A percentile compares a stretch with the other conserved stretches of the same genome.
Conservation (phyloP, 2,888 invertebrate species). For the Diarsia brunnea region DNA sequence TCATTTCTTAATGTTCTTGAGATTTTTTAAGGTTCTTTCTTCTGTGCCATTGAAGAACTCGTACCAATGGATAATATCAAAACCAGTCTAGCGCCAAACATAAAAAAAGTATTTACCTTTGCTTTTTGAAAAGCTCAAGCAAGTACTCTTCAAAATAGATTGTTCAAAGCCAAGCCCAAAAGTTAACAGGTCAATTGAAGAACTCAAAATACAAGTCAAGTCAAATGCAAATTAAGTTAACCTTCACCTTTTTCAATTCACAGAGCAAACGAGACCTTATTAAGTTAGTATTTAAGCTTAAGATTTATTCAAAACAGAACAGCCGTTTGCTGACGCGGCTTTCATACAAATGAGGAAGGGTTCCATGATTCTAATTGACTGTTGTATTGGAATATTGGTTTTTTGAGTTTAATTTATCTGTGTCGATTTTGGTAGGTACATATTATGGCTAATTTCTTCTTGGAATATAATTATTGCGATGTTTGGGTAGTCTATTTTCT, state of each 20-base stretch:
- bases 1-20: too few species aligned
- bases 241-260: slow-evolving; percentile 86
- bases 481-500: too few species aligned
- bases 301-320: slow-evolving; percentile 87
- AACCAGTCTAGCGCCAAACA: not conserved
- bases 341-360: slow-evolving; percentile 81
- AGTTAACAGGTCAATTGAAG: slow-evolving; percentile 57
- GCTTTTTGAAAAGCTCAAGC: not conserved
- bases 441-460: not conserved
- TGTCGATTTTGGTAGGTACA: not conserved
- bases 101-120: not conserved
- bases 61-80: not conserved
- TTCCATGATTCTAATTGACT: slow-evolving; percentile 27
- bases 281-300: slow-evolving; percentile 85
- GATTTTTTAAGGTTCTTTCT: not conserved
- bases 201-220: slow-evolving; percentile 64
- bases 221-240: slow-evolving; percentile 84
- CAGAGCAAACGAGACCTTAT: slow-evolving; percentile 82
- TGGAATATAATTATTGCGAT: not conserved
- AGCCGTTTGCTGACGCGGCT: slow-evolving; percentile 75
- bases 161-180: slow-evolving; percentile 22
- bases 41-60: not conserved
- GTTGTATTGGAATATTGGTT: slow-evolving; percentile 35
- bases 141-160: slow-evolving; percentile 11
- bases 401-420: slow-evolving; percentile 51